phyloP scores from a whole-genome alignment of 2,113 vertebrate genomes.

The Scortum barcoo region DNA sequence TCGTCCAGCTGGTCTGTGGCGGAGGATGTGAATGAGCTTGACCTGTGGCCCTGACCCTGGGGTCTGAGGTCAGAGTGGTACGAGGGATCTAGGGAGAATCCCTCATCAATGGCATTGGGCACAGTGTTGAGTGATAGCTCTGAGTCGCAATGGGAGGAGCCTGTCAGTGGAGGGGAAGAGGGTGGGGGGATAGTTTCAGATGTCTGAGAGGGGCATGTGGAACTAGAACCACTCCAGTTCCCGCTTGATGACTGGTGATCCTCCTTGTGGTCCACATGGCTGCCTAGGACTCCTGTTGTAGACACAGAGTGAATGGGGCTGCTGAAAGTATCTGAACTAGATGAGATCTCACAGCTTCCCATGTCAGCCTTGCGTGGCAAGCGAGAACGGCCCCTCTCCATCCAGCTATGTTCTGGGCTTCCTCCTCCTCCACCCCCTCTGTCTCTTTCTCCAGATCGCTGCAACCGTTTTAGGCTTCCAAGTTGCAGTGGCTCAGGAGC shows the following conservation, averaged over 20 bases:
- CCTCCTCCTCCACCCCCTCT: conserved; percentile 76
- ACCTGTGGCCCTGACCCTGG: conserved; percentile 91
- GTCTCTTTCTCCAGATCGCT: conserved; percentile 85
- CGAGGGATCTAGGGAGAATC: conserved; percentile 92
- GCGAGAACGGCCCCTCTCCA: conserved; percentile 91
- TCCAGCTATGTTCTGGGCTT: conserved; percentile 90
- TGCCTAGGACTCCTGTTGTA: conserved; percentile 89
- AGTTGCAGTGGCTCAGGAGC: conserved; percentile 89
- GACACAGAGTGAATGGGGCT: conserved; percentile 97
- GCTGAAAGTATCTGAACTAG: conserved; percentile 98
- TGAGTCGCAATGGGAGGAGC: conserved; percentile 98
- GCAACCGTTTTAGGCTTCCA: conserved; percentile 89
- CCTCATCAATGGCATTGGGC: conserved; percentile 92
- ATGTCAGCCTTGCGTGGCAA: conserved; percentile 92
- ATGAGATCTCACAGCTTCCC: conserved; percentile 98
- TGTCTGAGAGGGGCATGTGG: conserved; percentile 97
- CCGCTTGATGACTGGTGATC: conserved; percentile 99
- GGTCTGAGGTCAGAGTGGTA: conserved; percentile 87
- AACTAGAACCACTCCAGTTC: conserved; percentile 99
- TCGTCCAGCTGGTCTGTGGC: conserved; percentile 95
- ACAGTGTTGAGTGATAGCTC: conserved; percentile 96
- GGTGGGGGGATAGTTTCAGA: conserved; percentile 97
- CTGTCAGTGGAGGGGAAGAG: conserved; percentile 95
- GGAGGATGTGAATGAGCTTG: conserved; percentile 96
- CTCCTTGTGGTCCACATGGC: conserved; percentile 96